Evolutionary conservation across 2,888 invertebrate species (phyloP), one percentile per base, ranked within the genome.

Genomic region (Apeira syringaria): DNA sequence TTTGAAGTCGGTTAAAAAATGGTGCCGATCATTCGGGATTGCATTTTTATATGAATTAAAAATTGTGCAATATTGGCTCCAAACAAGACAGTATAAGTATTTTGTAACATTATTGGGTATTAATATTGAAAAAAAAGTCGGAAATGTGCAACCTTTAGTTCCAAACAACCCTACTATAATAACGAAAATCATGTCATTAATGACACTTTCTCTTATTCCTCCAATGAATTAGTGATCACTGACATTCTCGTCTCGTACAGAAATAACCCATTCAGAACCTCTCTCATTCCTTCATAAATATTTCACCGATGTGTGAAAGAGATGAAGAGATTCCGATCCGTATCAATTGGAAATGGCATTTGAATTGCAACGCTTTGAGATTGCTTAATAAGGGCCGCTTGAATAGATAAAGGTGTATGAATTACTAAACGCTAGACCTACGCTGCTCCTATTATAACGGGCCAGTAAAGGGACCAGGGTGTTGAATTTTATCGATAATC

Each of bases 341-440:
- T 24, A 17, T 3, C 27, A 41, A 33, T 15, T 26, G 13, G 33
- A 40, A 46, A 49, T 51, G 46, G 33, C 30, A 49, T 54, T 53
- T 50, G 31, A 43, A 44, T 34, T 22, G 36, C 26, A 36, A 50
- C 26, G 51, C 50, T 55, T 51, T 56, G 53, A 35, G 52, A 55
- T 68, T 56, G 59, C 66, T 64, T 61, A 68, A 69, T 70, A 66
- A 59, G 60, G 64, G 55, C 44, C 50, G 64, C 61, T 55, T 56
- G 59, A 2, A 65, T 66, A 56, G 57, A 37, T 53, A 50, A 45
- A 57, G 59, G 60, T 59, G 55, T 55, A 64, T 49, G 53, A 66
- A 69, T 77, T 75, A 72, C 73, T 61, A 65, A 77, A 77, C 52
- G 39, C 29, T 36, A 69, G 53, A 62, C 73, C 75, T 70, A 74